phyloP scores from a whole-genome alignment of 2,888 invertebrate genomes.

The Noctuana brunneofusca region DNA sequence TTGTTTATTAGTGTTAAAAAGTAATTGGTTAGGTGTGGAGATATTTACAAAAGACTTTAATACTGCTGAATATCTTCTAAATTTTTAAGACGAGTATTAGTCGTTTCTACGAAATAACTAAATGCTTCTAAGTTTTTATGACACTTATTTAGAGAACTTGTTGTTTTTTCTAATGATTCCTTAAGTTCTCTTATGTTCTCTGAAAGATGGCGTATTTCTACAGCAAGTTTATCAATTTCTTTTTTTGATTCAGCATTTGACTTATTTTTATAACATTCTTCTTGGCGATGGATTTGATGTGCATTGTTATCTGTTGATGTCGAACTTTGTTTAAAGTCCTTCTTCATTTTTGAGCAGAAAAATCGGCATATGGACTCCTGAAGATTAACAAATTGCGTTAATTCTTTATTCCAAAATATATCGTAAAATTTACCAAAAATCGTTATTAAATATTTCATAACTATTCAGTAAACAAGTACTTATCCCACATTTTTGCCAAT shows the following conservation, averaged over 20 bases:
- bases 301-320: not conserved
- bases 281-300: not conserved
- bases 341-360: slow-evolving; percentile 14
- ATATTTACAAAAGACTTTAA: not conserved
- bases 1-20: too few relatives aligned
- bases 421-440: not conserved
- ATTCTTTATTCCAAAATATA: not conserved
- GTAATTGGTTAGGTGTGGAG: too few relatives aligned
- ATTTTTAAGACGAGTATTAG: not conserved
- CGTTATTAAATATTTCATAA: not conserved
- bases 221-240: not conserved
- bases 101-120: not conserved
- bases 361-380: slow-evolving; percentile 23
- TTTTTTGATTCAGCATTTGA: not conserved
- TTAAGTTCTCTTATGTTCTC: slow-evolving; percentile 7
- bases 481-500: too few relatives aligned
- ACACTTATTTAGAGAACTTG: not conserved
- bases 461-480: not conserved
- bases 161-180: not conserved
- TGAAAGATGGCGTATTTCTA: not conserved
- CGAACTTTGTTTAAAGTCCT: not conserved
- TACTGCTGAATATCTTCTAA: slow-evolving; percentile 2
- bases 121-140: slow-evolving; percentile 4
- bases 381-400: slow-evolving; percentile 9
- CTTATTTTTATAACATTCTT: slow-evolving; percentile 3